These are phyloP conservation scores for Sinocyclocheilus anophthalmus DNA, from an alignment of 2,113 vertebrate genomes.

Conservation along the genomic window DNA sequence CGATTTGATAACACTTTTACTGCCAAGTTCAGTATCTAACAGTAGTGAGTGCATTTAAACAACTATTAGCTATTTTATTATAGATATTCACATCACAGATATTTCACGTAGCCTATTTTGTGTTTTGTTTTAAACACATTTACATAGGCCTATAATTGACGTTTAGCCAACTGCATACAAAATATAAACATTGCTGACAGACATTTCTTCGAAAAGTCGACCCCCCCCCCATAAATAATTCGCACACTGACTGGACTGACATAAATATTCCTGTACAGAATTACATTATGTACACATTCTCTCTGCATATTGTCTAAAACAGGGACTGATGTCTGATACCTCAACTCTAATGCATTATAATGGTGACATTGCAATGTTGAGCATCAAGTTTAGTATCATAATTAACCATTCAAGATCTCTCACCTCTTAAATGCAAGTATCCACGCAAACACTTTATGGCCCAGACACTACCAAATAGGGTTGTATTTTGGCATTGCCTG, in stretches of 20 bases:
- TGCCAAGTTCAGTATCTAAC: neutral
- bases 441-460: neutral
- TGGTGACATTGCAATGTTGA: slow-evolving; percentile 31
- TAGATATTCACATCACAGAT: neutral
- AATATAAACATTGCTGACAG: neutral
- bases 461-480: neutral
- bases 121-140: neutral
- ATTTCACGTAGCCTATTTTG: neutral
- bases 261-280: slow-evolving; percentile 4
- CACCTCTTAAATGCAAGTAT: neutral
- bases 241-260: neutral
- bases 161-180: neutral
- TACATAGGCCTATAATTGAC: no score
- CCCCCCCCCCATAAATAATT: neutral
- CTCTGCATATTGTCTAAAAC: slow-evolving; percentile 26
- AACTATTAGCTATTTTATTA: neutral
- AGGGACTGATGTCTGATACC: slow-evolving; percentile 44
- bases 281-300: slow-evolving; percentile 28
- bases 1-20: neutral
- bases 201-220: neutral
- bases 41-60: neutral
- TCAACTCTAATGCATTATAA: slow-evolving; percentile 37
- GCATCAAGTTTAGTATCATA: slow-evolving; percentile 46
- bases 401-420: slow-evolving; percentile 40
- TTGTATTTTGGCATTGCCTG: neutral